phyloP scores from a whole-genome alignment of 53 echinoderm and acorn worm genomes.

The Zoroaster sp. region DNA sequence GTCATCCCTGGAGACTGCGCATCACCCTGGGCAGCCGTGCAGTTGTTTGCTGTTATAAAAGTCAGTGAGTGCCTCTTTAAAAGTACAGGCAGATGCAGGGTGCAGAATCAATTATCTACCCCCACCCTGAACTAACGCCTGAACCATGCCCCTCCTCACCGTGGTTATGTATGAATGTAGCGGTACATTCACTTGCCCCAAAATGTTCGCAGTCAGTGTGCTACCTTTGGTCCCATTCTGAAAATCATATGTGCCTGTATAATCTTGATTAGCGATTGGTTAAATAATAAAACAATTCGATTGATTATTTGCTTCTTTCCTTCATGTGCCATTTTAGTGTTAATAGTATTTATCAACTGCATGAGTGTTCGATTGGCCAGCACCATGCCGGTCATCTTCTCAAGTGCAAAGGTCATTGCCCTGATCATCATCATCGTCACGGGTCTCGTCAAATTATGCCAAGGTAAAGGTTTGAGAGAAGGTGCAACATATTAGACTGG shows the following conservation, averaged over 20 bases:
- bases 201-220: too few relatives aligned
- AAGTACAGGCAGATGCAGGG: neutral
- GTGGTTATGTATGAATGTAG: too few relatives aligned
- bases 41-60: conserved; percentile 3
- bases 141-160: too few relatives aligned
- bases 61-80: neutral
- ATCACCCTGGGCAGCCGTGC: conserved; percentile 8
- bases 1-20: conserved; percentile 22
- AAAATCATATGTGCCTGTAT: too few relatives aligned
- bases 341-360: conserved; percentile 29
- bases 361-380: conserved; percentile 26
- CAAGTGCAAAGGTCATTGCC: conserved; percentile 10
- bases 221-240: neutral
- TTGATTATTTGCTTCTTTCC: too few relatives aligned
- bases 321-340: too few relatives aligned
- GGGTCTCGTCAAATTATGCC: conserved; percentile 21
- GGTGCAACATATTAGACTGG: neutral
- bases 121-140: neutral
- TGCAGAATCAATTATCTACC: neutral
- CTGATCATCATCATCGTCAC: conserved; percentile 3
- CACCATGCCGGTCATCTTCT: neutral
- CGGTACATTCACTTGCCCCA: too few relatives aligned
- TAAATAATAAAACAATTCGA: too few relatives aligned
- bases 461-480: conserved; percentile 12
- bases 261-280: too few relatives aligned